Percentiles rank a stretch among this genome's conserved stretches.
Conservation (phyloP, 1,140 invertebrate species). For the Microplitis mediator region DNA sequence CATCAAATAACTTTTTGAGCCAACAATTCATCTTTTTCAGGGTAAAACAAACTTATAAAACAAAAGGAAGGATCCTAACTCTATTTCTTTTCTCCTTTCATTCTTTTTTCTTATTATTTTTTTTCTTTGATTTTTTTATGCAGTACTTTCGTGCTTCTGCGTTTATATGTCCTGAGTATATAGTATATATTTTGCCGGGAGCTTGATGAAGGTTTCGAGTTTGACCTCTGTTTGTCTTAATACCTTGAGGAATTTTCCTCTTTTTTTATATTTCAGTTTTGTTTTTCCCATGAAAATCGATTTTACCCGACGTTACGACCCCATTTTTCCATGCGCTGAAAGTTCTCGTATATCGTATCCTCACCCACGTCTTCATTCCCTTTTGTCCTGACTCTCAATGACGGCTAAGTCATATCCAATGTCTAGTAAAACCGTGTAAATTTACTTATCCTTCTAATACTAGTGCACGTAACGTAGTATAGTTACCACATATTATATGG, state of each 20-base stretch:
- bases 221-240: background rate
- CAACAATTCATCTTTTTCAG: too few species aligned
- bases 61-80: too few species aligned
- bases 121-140: background rate
- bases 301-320: too few species aligned
- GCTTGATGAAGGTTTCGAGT: background rate
- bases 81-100: too few species aligned
- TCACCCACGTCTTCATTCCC: background rate
- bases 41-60: too few species aligned
- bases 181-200: background rate
- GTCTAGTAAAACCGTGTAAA: conserved; percentile 3
- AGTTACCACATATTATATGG: background rate
- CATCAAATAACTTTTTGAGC: too few species aligned
- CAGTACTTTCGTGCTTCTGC: background rate
- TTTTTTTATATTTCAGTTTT: background rate
- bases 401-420: background rate
- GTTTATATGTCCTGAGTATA: background rate
- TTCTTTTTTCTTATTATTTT: background rate
- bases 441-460: conserved; percentile 1
- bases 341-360: too few species aligned
- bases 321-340: too few species aligned
- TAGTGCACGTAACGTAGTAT: too few species aligned
- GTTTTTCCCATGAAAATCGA: background rate
- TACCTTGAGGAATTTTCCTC: background rate
- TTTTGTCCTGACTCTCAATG: conserved; percentile 12